phyloP scores from a whole-genome alignment of 37 sponge, comb jelly and placozoan species.

The Axinella damicornis region DNA sequence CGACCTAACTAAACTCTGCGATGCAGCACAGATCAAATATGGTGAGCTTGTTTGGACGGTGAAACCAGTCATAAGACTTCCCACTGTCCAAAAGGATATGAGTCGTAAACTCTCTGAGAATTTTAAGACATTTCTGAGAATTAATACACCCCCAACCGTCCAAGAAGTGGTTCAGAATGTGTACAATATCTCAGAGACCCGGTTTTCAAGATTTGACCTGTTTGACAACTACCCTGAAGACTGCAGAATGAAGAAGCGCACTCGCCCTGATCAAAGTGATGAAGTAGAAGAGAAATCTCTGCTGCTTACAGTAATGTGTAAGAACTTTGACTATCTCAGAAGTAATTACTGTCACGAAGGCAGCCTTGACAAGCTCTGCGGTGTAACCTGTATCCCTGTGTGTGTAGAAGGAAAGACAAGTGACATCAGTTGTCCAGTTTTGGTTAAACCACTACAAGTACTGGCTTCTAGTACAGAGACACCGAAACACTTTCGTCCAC shows the following conservation, averaged over 20 bases:
- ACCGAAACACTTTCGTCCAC: background rate
- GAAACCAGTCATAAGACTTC: constrained; percentile 17
- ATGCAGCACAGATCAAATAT: background rate
- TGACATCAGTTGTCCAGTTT: background rate
- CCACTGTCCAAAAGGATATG: background rate
- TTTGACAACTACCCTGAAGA: constrained; percentile 4
- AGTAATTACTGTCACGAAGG: no score
- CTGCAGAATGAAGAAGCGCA: background rate
- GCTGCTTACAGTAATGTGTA: background rate
- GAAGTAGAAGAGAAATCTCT: background rate
- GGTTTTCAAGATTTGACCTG: constrained; percentile 1
- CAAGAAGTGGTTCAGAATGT: constrained; percentile 30
- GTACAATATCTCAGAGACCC: constrained; percentile 25
- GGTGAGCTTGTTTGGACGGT: constrained; percentile 18
- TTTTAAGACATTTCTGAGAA: no score
- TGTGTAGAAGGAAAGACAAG: background rate
- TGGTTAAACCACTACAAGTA: background rate
- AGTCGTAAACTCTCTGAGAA: no score
- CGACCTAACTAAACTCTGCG: background rate
- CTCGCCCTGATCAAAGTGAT: background rate
- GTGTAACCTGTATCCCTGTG: constrained; percentile 40
- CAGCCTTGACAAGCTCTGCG: no score
- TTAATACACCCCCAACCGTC: background rate
- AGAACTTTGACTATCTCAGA: background rate
- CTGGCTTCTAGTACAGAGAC: background rate